A percentile compares a stretch with the other conserved stretches of the same genome.
Conservation (phyloP, 2,888 invertebrate genomes). For the Lasioglossum malachurum region DNA sequence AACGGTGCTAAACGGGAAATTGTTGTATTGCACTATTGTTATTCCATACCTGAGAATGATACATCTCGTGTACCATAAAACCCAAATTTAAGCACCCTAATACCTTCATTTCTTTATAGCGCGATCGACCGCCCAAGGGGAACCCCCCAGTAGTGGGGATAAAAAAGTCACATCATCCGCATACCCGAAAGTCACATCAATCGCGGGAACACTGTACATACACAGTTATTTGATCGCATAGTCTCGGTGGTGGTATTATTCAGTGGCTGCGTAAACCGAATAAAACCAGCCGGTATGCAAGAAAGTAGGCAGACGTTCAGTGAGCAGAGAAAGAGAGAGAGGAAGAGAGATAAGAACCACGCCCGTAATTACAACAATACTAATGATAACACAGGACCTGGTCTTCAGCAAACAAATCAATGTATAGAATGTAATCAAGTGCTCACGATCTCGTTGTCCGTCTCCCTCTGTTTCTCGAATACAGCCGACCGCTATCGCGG, state of each 20-base stretch:
- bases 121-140: too few species aligned
- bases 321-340: too few species aligned
- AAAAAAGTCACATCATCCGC: too few species aligned
- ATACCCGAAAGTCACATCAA: too few species aligned
- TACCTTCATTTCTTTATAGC: too few species aligned
- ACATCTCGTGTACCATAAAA: too few species aligned
- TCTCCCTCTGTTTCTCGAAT: neutral
- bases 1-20: too few species aligned
- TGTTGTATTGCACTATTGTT: too few species aligned
- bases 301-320: neutral
- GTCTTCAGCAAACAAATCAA: constrained; percentile 50
- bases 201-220: neutral
- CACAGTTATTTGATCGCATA: neutral
- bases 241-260: neutral
- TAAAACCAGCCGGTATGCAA: neutral
- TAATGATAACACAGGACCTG: constrained; percentile 18
- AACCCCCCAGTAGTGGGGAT: too few species aligned
- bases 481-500: constrained; percentile 17
- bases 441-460: constrained; percentile 21
- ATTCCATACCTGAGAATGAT: too few species aligned
- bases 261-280: neutral
- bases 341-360: neutral
- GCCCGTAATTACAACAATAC: constrained; percentile 40
- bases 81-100: too few species aligned
- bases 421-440: constrained; percentile 44